These are phyloP conservation scores for Prorops nasuta DNA, from an alignment of 1,140 invertebrate genomes.

Conservation along the genomic window DNA sequence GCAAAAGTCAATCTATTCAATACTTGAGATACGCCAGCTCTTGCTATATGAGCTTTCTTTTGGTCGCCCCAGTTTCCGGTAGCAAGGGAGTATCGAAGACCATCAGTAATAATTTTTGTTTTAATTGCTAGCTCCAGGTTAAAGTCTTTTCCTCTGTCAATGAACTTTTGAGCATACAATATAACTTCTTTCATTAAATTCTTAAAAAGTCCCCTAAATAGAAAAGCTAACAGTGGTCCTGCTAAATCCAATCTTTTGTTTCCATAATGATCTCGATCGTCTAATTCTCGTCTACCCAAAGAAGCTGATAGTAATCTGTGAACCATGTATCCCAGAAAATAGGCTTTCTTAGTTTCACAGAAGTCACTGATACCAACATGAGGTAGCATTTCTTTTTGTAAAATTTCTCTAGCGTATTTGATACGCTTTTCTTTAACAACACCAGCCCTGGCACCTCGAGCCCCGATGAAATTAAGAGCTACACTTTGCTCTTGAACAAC, in stretches of 20 bases:
- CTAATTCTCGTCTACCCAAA: constrained; percentile 91
- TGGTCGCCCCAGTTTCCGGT: constrained; percentile 99
- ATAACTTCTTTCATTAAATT: constrained; percentile 94
- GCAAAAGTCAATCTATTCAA: constrained; percentile 96
- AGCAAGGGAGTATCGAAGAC: constrained; percentile 94
- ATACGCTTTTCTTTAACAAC: constrained; percentile 98
- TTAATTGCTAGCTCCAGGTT: constrained; percentile 97
- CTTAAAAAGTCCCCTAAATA: constrained; percentile 92
- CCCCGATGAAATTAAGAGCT: constrained; percentile 96
- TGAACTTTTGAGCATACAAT: constrained; percentile 98
- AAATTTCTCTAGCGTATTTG: constrained; percentile 97
- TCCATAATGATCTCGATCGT: constrained; percentile 99
- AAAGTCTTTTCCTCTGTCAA: constrained; percentile 97
- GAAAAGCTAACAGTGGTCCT: constrained; percentile 91
- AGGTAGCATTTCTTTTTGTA: constrained; percentile 99
- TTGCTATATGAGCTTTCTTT: constrained; percentile 97
- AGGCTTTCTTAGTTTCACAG: constrained; percentile 99
- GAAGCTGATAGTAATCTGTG: constrained; percentile 91
- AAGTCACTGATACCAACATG: constrained; percentile 98
- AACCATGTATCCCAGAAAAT: constrained; percentile 98
- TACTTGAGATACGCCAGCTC: constrained; percentile 91
- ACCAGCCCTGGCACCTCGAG: constrained; percentile 92
- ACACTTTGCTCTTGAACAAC: constrained; percentile 99
- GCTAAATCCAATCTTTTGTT: constrained; percentile 97
- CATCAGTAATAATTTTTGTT: constrained; percentile 97